A percentile compares a stretch with the other conserved stretches of the same genome.
Conservation (phyloP, 2,113 vertebrate species). For the Silurus meridionalis region DNA sequence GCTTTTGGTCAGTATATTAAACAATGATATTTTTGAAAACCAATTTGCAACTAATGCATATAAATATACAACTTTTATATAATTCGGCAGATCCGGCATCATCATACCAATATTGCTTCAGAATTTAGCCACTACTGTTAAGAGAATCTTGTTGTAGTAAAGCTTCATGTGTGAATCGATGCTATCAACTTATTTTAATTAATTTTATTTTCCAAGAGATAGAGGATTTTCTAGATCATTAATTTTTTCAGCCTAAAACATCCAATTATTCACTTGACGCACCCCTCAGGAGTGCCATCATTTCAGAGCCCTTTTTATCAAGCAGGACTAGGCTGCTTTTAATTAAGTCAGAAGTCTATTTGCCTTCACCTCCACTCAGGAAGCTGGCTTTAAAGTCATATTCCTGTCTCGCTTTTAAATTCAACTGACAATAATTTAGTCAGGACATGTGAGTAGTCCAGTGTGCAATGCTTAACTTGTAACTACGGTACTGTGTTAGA, state of each 20-base stretch:
- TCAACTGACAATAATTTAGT: slow-evolving; percentile 58
- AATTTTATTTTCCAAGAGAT: slow-evolving; percentile 57
- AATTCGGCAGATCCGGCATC: slow-evolving; percentile 24
- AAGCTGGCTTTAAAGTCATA: slow-evolving; percentile 44
- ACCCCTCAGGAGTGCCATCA: slow-evolving; percentile 51
- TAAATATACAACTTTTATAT: background rate
- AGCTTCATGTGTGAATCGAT: slow-evolving; percentile 49
- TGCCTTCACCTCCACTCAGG: slow-evolving; percentile 50
- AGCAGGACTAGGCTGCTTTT: slow-evolving; percentile 47
- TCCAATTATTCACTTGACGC: slow-evolving; percentile 55
- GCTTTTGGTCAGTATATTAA: background rate
- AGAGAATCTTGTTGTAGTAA: slow-evolving; percentile 49
- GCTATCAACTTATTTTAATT: slow-evolving; percentile 58
- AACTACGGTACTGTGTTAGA: slow-evolving; percentile 28
- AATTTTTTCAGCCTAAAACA: slow-evolving; percentile 56
- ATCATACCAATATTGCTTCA: slow-evolving; percentile 48
- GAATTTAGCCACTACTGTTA: slow-evolving; percentile 43
- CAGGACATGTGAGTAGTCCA: slow-evolving; percentile 44
- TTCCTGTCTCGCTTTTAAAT: slow-evolving; percentile 46
- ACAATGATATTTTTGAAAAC: background rate
- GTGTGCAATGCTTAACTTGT: slow-evolving; percentile 49
- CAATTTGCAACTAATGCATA: background rate
- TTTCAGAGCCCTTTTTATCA: slow-evolving; percentile 57
- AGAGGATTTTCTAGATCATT: slow-evolving; percentile 59
- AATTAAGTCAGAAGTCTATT: slow-evolving; percentile 58